Evolutionary conservation across 2,888 invertebrate genomes (phyloP).

Genomic region (Chymomyza amoena): DNA sequence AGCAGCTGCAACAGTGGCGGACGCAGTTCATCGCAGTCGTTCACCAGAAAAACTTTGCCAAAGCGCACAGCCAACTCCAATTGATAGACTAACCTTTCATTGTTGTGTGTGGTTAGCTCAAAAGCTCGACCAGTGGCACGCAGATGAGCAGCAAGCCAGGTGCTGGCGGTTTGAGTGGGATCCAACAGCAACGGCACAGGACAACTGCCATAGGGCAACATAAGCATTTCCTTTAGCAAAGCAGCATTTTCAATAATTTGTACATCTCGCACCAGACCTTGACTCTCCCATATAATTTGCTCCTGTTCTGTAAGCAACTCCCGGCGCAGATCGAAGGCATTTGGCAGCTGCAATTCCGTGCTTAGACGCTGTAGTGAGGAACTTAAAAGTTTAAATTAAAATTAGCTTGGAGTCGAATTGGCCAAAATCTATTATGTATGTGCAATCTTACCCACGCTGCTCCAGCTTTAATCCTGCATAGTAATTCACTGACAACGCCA

Average conservation of each 20-base stretch:
- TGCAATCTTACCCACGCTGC: constrained; percentile 77
- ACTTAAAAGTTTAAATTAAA: constrained; percentile 31
- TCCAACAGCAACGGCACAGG: constrained; percentile 91
- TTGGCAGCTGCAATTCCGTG: constrained; percentile 60
- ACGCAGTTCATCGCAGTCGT: constrained; percentile 81
- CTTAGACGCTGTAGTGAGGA: constrained; percentile 57
- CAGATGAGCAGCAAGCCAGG: constrained; percentile 89
- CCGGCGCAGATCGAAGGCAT: constrained; percentile 64
- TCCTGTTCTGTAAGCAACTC: constrained; percentile 77
- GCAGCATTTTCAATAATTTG: constrained; percentile 78
- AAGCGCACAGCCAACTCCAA: constrained; percentile 87
- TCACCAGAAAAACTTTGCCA: constrained; percentile 92
- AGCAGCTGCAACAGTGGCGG: constrained; percentile 78
- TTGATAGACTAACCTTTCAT: constrained; percentile 85
- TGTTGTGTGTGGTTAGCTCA: constrained; percentile 89
- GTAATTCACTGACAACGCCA: constrained; percentile 74
- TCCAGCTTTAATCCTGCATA: constrained; percentile 72
- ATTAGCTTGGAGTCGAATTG: neutral
- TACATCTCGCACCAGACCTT: constrained; percentile 78
- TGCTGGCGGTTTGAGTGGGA: constrained; percentile 89
- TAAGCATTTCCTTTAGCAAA: constrained; percentile 72
- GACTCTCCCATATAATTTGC: constrained; percentile 80
- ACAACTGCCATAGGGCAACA: constrained; percentile 72
- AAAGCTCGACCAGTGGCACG: constrained; percentile 81
- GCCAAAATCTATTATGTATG: neutral